Evolutionary conservation across 1,140 invertebrate genomes (phyloP), one percentile per base, ranked within the genome.

Genomic region (Drosophila teissieri): DNA sequence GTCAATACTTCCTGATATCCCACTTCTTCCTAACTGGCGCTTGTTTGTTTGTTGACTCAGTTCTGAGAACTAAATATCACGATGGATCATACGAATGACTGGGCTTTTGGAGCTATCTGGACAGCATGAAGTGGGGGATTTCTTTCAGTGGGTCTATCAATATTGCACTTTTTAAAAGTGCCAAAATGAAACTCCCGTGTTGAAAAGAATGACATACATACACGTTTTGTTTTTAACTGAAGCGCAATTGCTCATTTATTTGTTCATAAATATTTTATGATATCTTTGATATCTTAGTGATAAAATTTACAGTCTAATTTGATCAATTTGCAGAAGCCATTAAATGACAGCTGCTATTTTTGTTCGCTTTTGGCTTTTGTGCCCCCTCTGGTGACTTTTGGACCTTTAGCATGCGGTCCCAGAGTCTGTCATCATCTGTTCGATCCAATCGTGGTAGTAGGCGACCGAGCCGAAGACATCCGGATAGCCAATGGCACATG

Each of bases 401-500:
- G 31, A 11, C 34, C 22, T 14, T 45, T 72, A 88, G 8, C 80
- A 89, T 24, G 80, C 76, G 1, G 37, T 72, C 12, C 76, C 80
- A 31, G 58, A 3, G 0, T 31, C 34, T 2, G 73, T 73, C 58
- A 68, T 70, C 73, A 77, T 78, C 39, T 58, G 4, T 0, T 12
- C 52, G 11, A 91, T 91, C 78, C 93, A 94, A 15, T 91, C 81
- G 6, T 57, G 55, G 60, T 93, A 93, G 61, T 91, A 90, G 1
- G 70, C 48, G n/a, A 93, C 90, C 17, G 83, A 86, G 4, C 93
- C 92, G 51, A 93, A 94, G 4, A 94, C 94, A 78, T 94, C 94
- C 1, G 94, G 94, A 58, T 91, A 92, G 17, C 93, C 93, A 4
- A 85, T 52, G 15, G 93, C 94, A 62, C 94, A 94, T 4, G 94